Evolutionary conservation across 2,113 vertebrate species (phyloP), one percentile per base, ranked within the genome.

Genomic region (Apaloderma vittatum): DNA sequence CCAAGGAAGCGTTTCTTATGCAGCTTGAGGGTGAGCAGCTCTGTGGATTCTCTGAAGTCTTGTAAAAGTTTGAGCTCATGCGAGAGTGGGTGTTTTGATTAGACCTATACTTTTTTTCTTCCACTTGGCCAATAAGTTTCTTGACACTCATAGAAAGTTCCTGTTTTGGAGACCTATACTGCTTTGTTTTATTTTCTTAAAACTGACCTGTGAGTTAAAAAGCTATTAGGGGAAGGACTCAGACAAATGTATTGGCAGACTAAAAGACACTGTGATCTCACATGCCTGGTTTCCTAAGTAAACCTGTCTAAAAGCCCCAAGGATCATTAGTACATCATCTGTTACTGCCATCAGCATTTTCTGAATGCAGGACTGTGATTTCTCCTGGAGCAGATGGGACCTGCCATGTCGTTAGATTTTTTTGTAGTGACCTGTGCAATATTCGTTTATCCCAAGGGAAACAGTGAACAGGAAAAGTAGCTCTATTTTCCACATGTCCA

Each of bases 331-430:
- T 84, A 66, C n/a, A 55, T 92, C 86, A 61, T 95, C 93, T 96
- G 96, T 68, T 97, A 84, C 72, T 95, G 91, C 70, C 72, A 96
- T 95, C 92, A 94, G 68, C 62, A 43, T 55, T 93, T 94, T 93
- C 32, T 93, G 85, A 96, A 88, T 81, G 65, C 52, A 86, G 49
- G 36, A 78, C 36, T 89, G 55, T 81, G 91, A 93, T 90, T 94
- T 96, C 45, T 96, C 73, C 77, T 43, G 54, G 61, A 93, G 72
- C 59, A 90, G 86, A 91, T 71, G 90, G 79, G 86, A 94, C 72
- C 68, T 93, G 72, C 88, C 70, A 86, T 87, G 90, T 92, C 0
- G 3, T 96, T 97, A 92, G 55, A 72, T 92, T 93, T 95, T 68
- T 84, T 92, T 83, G 85, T 88, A 83, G 88, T 59, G 88, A 86